Evolutionary conservation across 1,140 invertebrate genomes (phyloP).

Genomic region (Conopomorpha cramerella): DNA sequence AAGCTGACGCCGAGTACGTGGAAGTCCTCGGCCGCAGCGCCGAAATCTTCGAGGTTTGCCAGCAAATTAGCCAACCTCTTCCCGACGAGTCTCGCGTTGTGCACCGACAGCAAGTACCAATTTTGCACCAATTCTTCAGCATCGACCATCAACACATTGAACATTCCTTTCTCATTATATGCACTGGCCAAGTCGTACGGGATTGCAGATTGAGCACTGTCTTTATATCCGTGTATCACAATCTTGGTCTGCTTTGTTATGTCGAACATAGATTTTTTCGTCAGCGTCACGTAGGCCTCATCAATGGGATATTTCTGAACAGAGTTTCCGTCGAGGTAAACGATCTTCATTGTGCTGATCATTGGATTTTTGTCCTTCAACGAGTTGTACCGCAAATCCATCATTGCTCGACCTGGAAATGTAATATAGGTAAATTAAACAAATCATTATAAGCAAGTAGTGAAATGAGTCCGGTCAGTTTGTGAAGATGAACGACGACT

Average conservation of each 20-base stretch:
- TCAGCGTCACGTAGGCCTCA: slow-evolving; percentile 27
- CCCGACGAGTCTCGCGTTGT: slow-evolving; percentile 49
- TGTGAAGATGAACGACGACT: slow-evolving; percentile 12
- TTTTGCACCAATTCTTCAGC: slow-evolving; percentile 41
- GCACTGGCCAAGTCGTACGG: slow-evolving; percentile 33
- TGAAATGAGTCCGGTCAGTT: not conserved
- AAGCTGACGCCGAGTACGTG: slow-evolving; percentile 67
- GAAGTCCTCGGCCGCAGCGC: slow-evolving; percentile 48
- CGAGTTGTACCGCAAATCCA: slow-evolving; percentile 30
- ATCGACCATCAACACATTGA: slow-evolving; percentile 42
- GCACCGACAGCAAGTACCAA: slow-evolving; percentile 35
- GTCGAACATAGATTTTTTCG: slow-evolving; percentile 27
- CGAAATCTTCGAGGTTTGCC: slow-evolving; percentile 52
- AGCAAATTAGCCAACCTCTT: slow-evolving; percentile 53
- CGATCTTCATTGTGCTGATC: slow-evolving; percentile 42
- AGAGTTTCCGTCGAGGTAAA: slow-evolving; percentile 20
- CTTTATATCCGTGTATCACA: slow-evolving; percentile 45
- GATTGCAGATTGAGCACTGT: slow-evolving; percentile 34
- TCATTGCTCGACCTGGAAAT: slow-evolving; percentile 40
- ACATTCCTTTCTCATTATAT: slow-evolving; percentile 41
- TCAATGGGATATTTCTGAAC: slow-evolving; percentile 28
- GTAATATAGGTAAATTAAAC: not conserved
- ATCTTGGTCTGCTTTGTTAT: slow-evolving; percentile 49
- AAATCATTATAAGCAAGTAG: not conserved
- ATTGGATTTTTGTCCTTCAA: slow-evolving; percentile 28